Evolutionary conservation across 2,113 vertebrate species (phyloP).

Genomic region (Macrotis lagotis): DNA sequence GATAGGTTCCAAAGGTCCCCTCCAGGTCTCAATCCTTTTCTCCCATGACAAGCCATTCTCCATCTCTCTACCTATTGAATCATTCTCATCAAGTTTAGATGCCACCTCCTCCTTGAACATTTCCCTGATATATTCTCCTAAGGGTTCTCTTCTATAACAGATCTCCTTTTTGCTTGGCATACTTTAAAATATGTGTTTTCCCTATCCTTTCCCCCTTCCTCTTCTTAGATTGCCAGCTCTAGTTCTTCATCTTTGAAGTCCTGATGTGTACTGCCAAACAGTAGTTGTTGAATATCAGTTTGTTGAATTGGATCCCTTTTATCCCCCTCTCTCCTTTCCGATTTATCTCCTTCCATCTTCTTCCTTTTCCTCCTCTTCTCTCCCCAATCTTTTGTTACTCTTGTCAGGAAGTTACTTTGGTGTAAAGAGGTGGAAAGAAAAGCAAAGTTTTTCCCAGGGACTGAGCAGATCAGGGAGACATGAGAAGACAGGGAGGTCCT

Average conservation of each 20-base stretch:
- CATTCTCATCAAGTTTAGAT: background rate
- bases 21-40: background rate
- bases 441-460: background rate
- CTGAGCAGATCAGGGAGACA: too few relatives aligned
- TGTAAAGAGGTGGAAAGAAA: background rate
- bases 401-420: background rate
- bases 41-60: background rate
- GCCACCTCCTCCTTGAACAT: background rate
- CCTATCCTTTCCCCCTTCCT: background rate
- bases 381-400: background rate
- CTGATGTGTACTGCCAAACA: background rate
- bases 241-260: background rate
- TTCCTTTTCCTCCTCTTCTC: background rate
- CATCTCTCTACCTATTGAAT: background rate
- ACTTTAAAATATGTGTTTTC: background rate
- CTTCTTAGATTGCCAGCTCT: background rate
- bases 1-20: background rate
- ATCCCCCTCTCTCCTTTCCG: background rate
- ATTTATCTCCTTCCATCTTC: background rate
- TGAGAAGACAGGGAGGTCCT: background rate
- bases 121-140: background rate
- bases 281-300: background rate
- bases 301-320: background rate
- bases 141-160: background rate
- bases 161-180: background rate